phyloP scores from a whole-genome alignment of 2,888 invertebrate species.

The Cataglyphis livida region DNA sequence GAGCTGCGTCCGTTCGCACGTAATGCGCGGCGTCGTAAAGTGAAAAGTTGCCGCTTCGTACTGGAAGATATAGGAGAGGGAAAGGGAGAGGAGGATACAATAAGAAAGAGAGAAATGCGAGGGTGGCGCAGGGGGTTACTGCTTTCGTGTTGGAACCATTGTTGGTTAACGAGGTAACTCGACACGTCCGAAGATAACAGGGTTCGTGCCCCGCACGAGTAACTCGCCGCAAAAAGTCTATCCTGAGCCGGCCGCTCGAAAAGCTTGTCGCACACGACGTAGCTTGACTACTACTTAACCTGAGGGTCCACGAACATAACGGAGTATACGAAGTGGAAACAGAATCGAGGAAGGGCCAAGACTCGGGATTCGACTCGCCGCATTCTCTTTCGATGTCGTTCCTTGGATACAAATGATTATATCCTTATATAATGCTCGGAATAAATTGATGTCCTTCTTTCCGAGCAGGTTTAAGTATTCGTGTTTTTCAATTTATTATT shows the following conservation, averaged over 20 bases:
- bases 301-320: constrained; percentile 11
- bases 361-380: constrained; percentile 7
- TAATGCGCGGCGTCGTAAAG: constrained; percentile 77
- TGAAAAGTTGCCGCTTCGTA: constrained; percentile 79
- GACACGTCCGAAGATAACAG: constrained; percentile 84
- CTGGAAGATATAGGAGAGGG: constrained; percentile 9
- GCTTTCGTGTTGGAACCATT: constrained; percentile 76
- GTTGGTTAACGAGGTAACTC: constrained; percentile 85
- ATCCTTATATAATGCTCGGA: background rate
- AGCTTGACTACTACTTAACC: constrained; percentile 54
- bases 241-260: constrained; percentile 54
- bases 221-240: constrained; percentile 80
- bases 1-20: constrained; percentile 56
- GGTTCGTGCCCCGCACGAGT: constrained; percentile 82
- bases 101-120: constrained; percentile 46
- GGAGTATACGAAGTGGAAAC: background rate
- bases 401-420: background rate
- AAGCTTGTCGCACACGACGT: constrained; percentile 50
- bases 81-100: background rate
- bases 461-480: background rate
- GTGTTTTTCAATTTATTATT: background rate
- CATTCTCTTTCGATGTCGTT: constrained; percentile 9
- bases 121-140: constrained; percentile 4
- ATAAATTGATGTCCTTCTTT: background rate
- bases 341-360: background rate